Conservation (phyloP, 2,797 vertebrate species). For the Ataeniobius toweri region DNA sequence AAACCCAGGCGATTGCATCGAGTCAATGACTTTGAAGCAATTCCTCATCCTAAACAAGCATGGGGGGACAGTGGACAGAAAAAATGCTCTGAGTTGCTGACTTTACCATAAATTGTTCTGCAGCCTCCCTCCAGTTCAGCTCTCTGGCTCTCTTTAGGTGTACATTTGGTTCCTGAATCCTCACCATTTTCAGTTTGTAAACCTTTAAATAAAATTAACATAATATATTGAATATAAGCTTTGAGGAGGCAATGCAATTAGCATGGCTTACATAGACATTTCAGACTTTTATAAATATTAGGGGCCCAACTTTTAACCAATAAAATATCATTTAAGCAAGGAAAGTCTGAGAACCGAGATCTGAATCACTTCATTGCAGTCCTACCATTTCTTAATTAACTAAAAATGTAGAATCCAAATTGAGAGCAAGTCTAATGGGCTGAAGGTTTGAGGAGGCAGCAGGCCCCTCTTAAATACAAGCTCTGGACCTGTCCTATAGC, state of each 20-base stretch:
- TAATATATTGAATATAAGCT: background rate
- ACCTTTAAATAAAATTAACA: background rate
- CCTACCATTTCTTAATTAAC: background rate
- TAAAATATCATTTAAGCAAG: background rate
- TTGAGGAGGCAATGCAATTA: background rate
- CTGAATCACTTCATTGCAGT: background rate
- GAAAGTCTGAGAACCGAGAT: background rate
- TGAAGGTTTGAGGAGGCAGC: background rate
- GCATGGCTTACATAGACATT: background rate
- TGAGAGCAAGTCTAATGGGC: background rate
- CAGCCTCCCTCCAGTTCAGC: background rate
- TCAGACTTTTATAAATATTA: background rate
- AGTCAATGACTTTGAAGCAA: background rate
- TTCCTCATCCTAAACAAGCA: background rate
- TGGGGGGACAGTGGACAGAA: background rate
- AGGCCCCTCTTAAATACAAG: background rate
- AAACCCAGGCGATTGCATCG: background rate
- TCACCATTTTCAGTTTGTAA: constrained; percentile 6
- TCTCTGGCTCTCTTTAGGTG: constrained; percentile 44
- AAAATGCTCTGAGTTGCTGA: background rate
- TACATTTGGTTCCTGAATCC: background rate
- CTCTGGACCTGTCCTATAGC: background rate
- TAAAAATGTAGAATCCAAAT: background rate
- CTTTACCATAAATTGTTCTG: background rate
- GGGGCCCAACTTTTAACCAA: background rate